Evolutionary conservation across 30 jellyfish, hydroid and myxozoan species (phyloP), one percentile per base, ranked within the genome.

Genomic region (Pelagia noctiluca): DNA sequence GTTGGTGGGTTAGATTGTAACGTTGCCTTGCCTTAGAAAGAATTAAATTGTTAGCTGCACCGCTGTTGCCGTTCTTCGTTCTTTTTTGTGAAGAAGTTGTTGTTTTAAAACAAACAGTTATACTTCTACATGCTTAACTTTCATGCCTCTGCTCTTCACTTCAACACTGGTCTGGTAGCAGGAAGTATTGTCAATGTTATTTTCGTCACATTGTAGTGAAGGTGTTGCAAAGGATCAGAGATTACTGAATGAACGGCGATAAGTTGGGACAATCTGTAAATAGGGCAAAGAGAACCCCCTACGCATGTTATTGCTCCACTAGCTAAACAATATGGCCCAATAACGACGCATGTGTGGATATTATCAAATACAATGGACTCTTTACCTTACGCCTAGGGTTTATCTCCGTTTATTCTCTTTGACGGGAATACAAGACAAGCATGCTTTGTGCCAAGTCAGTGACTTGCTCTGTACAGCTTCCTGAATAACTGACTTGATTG

Each of bases 21-120:
- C 73, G 73, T 61, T 61, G 73, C 29, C 73, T 61, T 61, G 73
- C 73, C 73, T 61, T 61, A 13, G 34, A 61, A 61, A 61, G 73
- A 61, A 61, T 61, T 12, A 61, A 34, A 16, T 61, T 61, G 73
- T 61, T 61, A 61, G 73, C 73, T 61, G 73, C 73, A 16, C 13
- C 73, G 73, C 73, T 61, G 73, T 61, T 61, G 73, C 73, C 73
- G n/a, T n/a, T n/a, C n/a, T 61, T 61, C 29, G 34, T 16, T 34
- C 29, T 61, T 13, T 61, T 34, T 61, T 61, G 23, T 61, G 28
- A 2, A 16, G 42, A 61, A 61, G 42, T 61, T 61, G 71, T 21
- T 57, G 19, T 57, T 57, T 57, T 57, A 57, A 57, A 57, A 57
- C 71, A 57, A 57, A 57, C 71, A 57, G 13, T 57, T 57, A 57